Conservation (phyloP, 2,888 invertebrate genomes). For the Tetragnatha montana region DNA sequence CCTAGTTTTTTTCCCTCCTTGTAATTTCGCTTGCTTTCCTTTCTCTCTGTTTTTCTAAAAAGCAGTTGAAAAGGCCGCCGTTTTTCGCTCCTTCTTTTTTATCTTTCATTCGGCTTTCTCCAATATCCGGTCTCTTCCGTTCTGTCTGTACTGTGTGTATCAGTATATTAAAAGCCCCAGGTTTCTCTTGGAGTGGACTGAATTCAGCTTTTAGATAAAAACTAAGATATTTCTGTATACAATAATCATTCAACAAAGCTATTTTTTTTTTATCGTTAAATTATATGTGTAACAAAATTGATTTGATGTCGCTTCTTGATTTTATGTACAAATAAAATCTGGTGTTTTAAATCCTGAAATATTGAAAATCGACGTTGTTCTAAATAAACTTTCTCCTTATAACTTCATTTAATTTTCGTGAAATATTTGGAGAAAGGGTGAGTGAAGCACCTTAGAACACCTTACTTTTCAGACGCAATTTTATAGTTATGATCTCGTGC, state of each 20-base stretch:
- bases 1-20: not conserved
- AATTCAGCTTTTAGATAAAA: not conserved
- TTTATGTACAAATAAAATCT: no score
- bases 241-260: not conserved
- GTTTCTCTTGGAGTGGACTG: not conserved
- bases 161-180: not conserved
- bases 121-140: conserved; percentile 27
- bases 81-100: not conserved
- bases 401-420: no score
- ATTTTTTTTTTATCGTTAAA: not conserved
- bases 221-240: not conserved
- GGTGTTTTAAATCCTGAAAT: no score
- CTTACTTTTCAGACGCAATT: no score
- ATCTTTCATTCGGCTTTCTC: conserved; percentile 16
- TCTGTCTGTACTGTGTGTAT: not conserved
- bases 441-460: no score
- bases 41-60: conserved; percentile 3
- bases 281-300: not conserved
- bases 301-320: not conserved
- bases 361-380: no score
- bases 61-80: conserved; percentile 7
- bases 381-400: no score
- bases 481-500: no score
- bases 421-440: no score
- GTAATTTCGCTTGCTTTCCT: not conserved